Conservation (phyloP, 30 jellyfish, hydroid and myxozoan species). For the Turritopsis rubra region DNA sequence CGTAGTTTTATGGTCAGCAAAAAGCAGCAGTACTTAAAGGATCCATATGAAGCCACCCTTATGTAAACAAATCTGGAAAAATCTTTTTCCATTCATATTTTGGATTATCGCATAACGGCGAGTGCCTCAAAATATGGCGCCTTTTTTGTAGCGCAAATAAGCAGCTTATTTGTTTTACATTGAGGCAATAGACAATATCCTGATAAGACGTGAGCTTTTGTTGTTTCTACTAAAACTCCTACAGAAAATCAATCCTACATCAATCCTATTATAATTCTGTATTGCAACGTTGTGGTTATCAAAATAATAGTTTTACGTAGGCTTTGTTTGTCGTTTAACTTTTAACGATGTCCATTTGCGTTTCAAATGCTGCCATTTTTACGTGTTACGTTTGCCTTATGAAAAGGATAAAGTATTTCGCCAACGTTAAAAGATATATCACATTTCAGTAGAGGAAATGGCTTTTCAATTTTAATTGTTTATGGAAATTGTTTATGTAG, state of each 20-base stretch:
- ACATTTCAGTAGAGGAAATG: neutral
- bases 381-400: neutral
- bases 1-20: too few relatives aligned
- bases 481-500: neutral
- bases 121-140: too few relatives aligned
- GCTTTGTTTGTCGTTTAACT: neutral
- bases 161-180: too few relatives aligned
- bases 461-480: neutral
- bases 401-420: neutral
- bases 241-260: neutral
- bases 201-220: too few relatives aligned
- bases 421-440: neutral
- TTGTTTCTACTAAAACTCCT: too few relatives aligned
- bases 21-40: too few relatives aligned
- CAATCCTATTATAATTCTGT: neutral
- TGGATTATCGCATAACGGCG: too few relatives aligned
- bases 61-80: too few relatives aligned
- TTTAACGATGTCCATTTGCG: neutral
- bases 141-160: too few relatives aligned
- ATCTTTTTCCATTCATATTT: too few relatives aligned
- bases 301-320: neutral
- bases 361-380: neutral
- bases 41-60: too few relatives aligned
- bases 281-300: neutral
- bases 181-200: too few relatives aligned